Conservation (phyloP, 1,140 invertebrate species). For the Pseudoatta argentina region DNA sequence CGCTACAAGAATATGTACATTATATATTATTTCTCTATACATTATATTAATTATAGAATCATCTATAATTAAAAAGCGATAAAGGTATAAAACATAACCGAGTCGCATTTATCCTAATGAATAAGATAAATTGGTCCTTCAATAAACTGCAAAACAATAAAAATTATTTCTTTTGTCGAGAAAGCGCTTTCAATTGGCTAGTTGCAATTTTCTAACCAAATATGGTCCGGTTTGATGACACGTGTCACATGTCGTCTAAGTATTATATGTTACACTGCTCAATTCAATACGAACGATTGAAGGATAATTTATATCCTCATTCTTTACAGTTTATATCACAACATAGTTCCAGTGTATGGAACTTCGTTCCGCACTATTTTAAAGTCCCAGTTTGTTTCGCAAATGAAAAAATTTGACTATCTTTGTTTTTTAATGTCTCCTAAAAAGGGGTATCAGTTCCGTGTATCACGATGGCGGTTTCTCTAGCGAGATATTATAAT, state of each 20-base stretch:
- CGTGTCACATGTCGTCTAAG: not conserved
- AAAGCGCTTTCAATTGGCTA: not conserved
- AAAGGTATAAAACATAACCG: conserved; percentile 50
- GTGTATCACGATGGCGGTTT: conserved; percentile 80
- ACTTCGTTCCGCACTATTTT: not conserved
- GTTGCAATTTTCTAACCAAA: conserved; percentile 1
- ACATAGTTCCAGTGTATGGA: not conserved
- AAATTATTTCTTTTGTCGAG: conserved; percentile 11
- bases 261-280: conserved; percentile 24
- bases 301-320: not conserved
- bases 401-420: conserved; percentile 7
- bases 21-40: conserved; percentile 26
- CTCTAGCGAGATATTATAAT: conserved; percentile 78
- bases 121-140: conserved; percentile 48
- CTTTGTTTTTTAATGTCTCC: conserved; percentile 1
- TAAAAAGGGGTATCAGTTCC: not conserved
- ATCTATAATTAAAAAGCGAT: conserved; percentile 26
- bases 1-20: conserved; percentile 46
- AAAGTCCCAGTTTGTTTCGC: not conserved
- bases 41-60: conserved; percentile 42
- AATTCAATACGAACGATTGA: conserved; percentile 5
- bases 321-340: not conserved
- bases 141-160: not conserved
- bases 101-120: conserved; percentile 47
- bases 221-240: conserved; percentile 10